Evolutionary conservation across 1,140 invertebrate genomes (phyloP).

Genomic region (Phthorimaea operculella): DNA sequence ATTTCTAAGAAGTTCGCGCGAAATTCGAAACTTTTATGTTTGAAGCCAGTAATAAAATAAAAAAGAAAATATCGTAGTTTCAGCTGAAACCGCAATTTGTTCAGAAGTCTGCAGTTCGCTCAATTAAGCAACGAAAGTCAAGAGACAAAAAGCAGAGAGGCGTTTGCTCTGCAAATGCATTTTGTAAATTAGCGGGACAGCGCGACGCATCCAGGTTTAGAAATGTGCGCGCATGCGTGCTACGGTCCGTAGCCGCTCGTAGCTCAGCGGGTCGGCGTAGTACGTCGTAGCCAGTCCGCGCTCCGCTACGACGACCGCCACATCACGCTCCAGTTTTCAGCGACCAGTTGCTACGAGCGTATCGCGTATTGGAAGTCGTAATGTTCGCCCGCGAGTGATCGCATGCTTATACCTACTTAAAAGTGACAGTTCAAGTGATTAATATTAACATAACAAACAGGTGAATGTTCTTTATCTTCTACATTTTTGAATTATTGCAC

Average conservation of each 20-base stretch:
- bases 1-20: no score
- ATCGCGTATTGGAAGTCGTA: constrained; percentile 24
- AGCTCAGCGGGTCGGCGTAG: constrained; percentile 11
- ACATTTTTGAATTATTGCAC: neutral
- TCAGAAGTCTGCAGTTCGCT: no score
- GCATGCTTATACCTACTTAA: constrained; percentile 38
- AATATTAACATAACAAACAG: constrained; percentile 39
- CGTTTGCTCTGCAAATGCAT: no score
- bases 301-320: constrained; percentile 25
- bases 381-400: constrained; percentile 40
- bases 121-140: no score
- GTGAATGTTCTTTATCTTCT: constrained; percentile 37
- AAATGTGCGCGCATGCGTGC: constrained; percentile 13
- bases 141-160: no score
- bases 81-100: no score
- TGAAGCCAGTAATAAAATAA: no score
- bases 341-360: constrained; percentile 11
- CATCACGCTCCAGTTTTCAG: constrained; percentile 6
- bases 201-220: no score
- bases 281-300: constrained; percentile 34
- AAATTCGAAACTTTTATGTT: no score
- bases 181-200: no score
- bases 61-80: no score
- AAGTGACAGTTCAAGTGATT: constrained; percentile 49
- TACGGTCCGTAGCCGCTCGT: constrained; percentile 28